Evolutionary conservation across 2,113 vertebrate species (phyloP), one percentile per base, ranked within the genome.

Genomic region (Typhlomys cinereus): DNA sequence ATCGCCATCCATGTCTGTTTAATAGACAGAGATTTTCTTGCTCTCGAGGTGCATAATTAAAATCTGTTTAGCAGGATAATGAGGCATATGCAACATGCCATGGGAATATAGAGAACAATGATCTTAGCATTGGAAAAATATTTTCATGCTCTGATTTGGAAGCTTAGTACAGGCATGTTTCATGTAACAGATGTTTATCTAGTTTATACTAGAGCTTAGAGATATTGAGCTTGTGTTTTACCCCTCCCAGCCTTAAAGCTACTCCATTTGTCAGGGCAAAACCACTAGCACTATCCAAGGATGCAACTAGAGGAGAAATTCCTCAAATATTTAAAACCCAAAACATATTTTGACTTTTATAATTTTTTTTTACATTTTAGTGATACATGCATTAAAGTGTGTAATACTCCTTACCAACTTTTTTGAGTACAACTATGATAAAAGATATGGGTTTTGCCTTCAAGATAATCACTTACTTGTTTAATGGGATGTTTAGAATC

Each of bases 291-390:
- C 21, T 73, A 59, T 73, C 10, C 29, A 52, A 70, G 44, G 34
- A 17, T 67, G 17, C 34, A 67, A 74, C 73, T 71, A 66, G 59
- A 83, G 78, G 18, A 48, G 20, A 82, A 91, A n/a, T 59, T 84
- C 69, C n/a, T 87, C 90, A 73, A 93, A 75, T 44, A 44, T 54
- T 93, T 89, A 81, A 81, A 81, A 76, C 15, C n/a, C 67, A 64
- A 41, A 81, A 71, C 10, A 39, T 21, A 46, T 52, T 62, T 81
- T 70, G 25, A 36, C 46, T 85, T 80, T 86, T 64, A 76, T 87
- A 13, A 79, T 27, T 17, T 48, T 10, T 41, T 78, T 34, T 76
- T 78, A 57, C 5, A 80, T 90, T 88, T 78, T 73, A 46, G 41
- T 83, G 61, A n/a, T n/a, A 3, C 4, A 78, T 20, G 3, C 3